Evolutionary conservation across 2,888 invertebrate species (phyloP).

Genomic region (Pachliopta kotzebuea): DNA sequence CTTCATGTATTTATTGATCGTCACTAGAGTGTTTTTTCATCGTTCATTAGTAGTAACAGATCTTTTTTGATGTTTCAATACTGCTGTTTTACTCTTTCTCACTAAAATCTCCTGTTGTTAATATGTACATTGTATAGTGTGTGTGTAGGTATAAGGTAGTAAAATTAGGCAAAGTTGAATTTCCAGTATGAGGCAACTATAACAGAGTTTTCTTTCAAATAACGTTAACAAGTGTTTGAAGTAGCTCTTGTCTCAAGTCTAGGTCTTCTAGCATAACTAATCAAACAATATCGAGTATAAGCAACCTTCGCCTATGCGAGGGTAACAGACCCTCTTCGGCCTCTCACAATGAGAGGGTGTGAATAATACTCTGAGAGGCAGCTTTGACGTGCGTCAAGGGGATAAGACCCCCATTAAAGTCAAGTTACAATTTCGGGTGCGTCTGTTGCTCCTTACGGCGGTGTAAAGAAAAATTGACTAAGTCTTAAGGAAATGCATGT

Average conservation of each 20-base stretch:
- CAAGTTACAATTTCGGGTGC: slow-evolving; percentile 3
- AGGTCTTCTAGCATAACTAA: slow-evolving; percentile 1
- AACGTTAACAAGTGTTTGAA: neutral
- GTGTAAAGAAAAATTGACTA: neutral
- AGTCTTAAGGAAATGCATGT: neutral
- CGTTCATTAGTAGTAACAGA: no score
- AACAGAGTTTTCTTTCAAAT: neutral
- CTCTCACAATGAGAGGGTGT: slow-evolving; percentile 10
- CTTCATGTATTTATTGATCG: no score
- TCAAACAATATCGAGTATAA: slow-evolving; percentile 3
- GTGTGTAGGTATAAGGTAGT: neutral
- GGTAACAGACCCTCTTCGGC: neutral
- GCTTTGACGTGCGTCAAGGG: slow-evolving; percentile 2
- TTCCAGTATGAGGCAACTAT: neutral
- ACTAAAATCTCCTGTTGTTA: no score
- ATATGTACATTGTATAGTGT: no score
- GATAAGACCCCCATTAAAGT: slow-evolving; percentile 6
- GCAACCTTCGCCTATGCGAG: neutral
- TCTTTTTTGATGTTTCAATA: no score
- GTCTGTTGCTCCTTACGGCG: neutral
- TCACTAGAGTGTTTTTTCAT: no score
- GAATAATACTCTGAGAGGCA: slow-evolving; percentile 6
- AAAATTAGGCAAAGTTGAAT: neutral
- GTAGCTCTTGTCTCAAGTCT: slow-evolving; percentile 1
- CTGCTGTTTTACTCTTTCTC: no score